A percentile compares a stretch with the other conserved stretches of the same genome.
These are phyloP conservation scores for Melipona quadrifasciata DNA, from an alignment of 1,140 invertebrate species.

Conservation along the genomic window DNA sequence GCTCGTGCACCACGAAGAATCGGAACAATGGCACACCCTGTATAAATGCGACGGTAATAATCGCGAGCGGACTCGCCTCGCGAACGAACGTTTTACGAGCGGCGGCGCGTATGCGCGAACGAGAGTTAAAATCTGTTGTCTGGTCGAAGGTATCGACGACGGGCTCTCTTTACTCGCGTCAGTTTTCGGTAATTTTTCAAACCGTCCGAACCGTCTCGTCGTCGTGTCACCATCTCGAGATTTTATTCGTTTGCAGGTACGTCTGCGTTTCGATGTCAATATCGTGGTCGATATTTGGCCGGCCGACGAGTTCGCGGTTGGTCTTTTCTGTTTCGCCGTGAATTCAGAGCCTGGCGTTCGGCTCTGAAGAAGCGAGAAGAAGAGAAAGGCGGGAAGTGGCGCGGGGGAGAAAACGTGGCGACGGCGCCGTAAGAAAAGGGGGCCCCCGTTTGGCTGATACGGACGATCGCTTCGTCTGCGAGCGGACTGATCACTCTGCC, in stretches of 20 bases:
- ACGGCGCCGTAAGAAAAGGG: slow-evolving; percentile 12
- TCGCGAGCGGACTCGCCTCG: slow-evolving; percentile 10
- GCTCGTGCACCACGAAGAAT: neutral
- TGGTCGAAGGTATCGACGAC: slow-evolving; percentile 42
- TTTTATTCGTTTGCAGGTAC: neutral
- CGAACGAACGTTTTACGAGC: slow-evolving; percentile 50
- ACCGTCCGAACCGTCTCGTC: neutral
- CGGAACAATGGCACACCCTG: neutral
- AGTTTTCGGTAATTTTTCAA: neutral
- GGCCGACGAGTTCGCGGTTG: slow-evolving; percentile 20
- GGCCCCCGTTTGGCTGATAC: slow-evolving; percentile 66
- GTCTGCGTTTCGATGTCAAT: slow-evolving; percentile 32
- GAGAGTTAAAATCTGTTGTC: slow-evolving; percentile 51
- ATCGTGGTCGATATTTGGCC: no score
- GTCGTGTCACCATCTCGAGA: neutral
- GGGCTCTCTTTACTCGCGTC: neutral
- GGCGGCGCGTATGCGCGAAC: slow-evolving; percentile 28
- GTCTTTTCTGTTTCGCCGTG: slow-evolving; percentile 27
- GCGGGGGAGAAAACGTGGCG: neutral
- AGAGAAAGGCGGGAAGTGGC: slow-evolving; percentile 13
- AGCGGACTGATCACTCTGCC: slow-evolving; percentile 78
- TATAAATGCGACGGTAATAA: slow-evolving; percentile 32
- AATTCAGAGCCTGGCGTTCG: slow-evolving; percentile 43
- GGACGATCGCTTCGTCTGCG: slow-evolving; percentile 77
- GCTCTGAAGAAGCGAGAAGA: slow-evolving; percentile 17